Percentiles rank a stretch among this genome's conserved stretches.
These are phyloP conservation scores for Crepidodera aurea DNA, from an alignment of 2,888 invertebrate genomes.

Conservation along the genomic window DNA sequence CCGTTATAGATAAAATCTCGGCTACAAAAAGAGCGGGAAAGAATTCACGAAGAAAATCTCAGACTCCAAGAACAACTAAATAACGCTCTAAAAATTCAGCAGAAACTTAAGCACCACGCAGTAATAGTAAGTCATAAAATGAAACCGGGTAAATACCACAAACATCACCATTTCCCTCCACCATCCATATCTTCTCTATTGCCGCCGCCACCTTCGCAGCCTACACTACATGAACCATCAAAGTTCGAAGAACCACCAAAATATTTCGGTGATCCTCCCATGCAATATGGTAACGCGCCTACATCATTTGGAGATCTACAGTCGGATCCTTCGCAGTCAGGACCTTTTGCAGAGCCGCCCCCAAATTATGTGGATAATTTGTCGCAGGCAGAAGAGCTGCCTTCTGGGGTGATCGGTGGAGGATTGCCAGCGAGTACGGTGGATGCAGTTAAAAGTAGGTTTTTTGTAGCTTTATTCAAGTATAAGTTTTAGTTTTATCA, in stretches of 20 bases:
- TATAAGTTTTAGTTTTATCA: not conserved
- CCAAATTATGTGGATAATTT: not conserved
- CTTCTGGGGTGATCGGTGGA: not conserved
- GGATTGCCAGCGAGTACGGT: constrained; percentile 26
- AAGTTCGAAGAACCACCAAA: constrained; percentile 24
- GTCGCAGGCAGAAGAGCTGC: not conserved
- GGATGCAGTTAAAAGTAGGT: constrained; percentile 30
- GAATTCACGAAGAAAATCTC: constrained; percentile 58
- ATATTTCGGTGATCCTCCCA: not conserved
- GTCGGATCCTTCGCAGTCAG: constrained; percentile 4
- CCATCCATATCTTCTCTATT: constrained; percentile 8
- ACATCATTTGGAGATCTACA: not conserved
- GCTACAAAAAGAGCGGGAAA: constrained; percentile 57
- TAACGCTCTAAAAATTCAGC: constrained; percentile 57
- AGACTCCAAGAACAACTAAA: constrained; percentile 58
- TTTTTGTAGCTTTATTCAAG: no score
- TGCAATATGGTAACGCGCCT: not conserved
- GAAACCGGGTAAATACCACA: constrained; percentile 21
- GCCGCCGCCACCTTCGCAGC: constrained; percentile 17
- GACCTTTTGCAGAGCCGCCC: constrained; percentile 22
- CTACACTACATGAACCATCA: not conserved
- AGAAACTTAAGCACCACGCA: constrained; percentile 58
- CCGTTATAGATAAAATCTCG: constrained; percentile 60
- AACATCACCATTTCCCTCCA: constrained; percentile 17
- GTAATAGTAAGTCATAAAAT: constrained; percentile 42